These are phyloP conservation scores for Drosophila auraria DNA, from an alignment of 1,140 invertebrate species.

Conservation along the genomic window DNA sequence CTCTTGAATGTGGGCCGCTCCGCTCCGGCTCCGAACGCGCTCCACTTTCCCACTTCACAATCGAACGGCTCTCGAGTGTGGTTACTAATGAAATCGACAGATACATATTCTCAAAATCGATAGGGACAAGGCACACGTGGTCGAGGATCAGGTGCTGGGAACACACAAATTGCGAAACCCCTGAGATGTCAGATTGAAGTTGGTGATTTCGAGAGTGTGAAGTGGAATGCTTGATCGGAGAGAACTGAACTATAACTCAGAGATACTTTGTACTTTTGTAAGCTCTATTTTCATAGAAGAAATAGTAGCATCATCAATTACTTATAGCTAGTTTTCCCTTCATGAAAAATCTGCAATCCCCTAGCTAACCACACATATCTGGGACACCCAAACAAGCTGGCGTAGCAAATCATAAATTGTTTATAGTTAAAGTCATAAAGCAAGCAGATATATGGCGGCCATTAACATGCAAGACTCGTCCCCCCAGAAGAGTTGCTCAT, in stretches of 20 bases:
- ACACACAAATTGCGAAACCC: constrained; percentile 26
- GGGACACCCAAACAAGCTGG: constrained; percentile 13
- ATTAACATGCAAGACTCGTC: constrained; percentile 62
- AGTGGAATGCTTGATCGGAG: constrained; percentile 8
- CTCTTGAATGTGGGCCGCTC: constrained; percentile 38
- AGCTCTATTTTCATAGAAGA: not conserved
- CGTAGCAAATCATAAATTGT: constrained; percentile 72
- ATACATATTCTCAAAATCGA: constrained; percentile 21
- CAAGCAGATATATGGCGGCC: constrained; percentile 67
- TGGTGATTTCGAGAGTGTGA: not conserved
- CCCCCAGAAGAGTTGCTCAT: constrained; percentile 26
- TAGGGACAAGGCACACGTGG: constrained; percentile 63
- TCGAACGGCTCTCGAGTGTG: constrained; percentile 62
- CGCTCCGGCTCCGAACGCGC: not conserved
- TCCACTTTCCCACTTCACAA: constrained; percentile 63
- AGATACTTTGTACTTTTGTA: not conserved
- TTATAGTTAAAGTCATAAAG: constrained; percentile 74
- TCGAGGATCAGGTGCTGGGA: constrained; percentile 51
- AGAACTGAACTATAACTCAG: not conserved
- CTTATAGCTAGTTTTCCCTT: constrained; percentile 4
- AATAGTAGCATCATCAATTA: constrained; percentile 8
- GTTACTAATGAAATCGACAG: constrained; percentile 58
- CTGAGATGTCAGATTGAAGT: constrained; percentile 34
- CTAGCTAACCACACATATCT: constrained; percentile 14
- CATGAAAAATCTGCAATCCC: constrained; percentile 8